phyloP scores from a whole-genome alignment of 2,113 vertebrate species.

The Hoplias malabaricus region DNA sequence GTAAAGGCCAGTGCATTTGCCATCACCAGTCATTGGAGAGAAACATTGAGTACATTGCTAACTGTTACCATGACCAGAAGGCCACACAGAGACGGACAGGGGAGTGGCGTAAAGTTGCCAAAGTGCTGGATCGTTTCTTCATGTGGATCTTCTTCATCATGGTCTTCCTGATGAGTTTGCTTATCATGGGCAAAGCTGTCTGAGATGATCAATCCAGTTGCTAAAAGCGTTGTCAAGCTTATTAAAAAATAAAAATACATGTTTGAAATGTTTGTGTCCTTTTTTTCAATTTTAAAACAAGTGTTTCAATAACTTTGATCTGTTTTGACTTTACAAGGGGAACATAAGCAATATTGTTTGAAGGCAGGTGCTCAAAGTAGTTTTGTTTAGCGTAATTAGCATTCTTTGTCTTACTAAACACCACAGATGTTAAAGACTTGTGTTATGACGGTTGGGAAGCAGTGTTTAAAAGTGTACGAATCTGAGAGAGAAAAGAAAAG shows the following conservation, averaged over 20 bases:
- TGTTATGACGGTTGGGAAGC: neutral
- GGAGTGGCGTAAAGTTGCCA: slow-evolving; percentile 88
- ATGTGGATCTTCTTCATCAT: slow-evolving; percentile 91
- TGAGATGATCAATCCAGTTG: slow-evolving; percentile 59
- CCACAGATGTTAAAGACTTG: neutral
- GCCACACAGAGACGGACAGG: slow-evolving; percentile 70
- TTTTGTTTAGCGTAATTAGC: neutral
- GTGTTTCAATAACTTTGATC: neutral
- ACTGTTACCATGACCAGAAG: slow-evolving; percentile 79
- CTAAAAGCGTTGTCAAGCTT: neutral
- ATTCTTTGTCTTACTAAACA: neutral
- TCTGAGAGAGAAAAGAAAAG: neutral
- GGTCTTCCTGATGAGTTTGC: slow-evolving; percentile 87
- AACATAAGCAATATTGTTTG: neutral
- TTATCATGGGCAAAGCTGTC: slow-evolving; percentile 82
- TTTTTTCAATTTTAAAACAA: neutral
- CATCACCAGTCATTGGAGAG: slow-evolving; percentile 70
- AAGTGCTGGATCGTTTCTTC: slow-evolving; percentile 90
- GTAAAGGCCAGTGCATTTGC: slow-evolving; percentile 68
- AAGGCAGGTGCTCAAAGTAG: neutral
- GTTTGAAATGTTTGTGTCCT: too few relatives aligned
- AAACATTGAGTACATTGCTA: slow-evolving; percentile 78
- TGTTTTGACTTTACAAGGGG: neutral
- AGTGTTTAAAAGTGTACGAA: neutral
- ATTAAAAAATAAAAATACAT: too few relatives aligned